Evolutionary conservation across 2,113 vertebrate species (phyloP).

Genomic region (Poeciliopsis turrubarensis): DNA sequence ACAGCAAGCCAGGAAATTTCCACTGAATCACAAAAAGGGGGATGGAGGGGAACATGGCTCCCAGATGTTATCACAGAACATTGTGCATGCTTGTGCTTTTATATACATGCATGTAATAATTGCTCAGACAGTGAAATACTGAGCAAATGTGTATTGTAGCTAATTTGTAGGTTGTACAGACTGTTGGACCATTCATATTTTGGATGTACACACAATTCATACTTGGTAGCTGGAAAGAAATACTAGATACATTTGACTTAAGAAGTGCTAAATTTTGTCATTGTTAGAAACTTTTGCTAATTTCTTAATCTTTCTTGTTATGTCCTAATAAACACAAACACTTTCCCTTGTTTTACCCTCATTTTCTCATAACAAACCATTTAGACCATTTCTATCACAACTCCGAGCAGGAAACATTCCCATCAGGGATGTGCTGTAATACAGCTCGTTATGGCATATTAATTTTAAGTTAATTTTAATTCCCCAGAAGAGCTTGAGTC

Average conservation of each 20-base stretch:
- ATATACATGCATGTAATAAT: neutral
- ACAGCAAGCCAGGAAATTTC: conserved; percentile 65
- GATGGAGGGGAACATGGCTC: conserved; percentile 1
- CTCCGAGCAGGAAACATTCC: conserved; percentile 56
- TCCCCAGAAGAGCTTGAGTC: conserved; percentile 69
- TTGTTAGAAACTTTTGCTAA: neutral
- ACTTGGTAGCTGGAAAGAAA: too few species aligned
- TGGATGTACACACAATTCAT: too few species aligned
- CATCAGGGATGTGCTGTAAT: conserved; percentile 64
- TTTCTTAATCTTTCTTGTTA: neutral
- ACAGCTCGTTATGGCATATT: conserved; percentile 58
- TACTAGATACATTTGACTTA: too few species aligned
- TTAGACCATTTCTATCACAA: conserved; percentile 36
- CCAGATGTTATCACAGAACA: conserved; percentile 34
- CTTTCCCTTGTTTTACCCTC: neutral
- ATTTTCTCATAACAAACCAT: conserved; percentile 16
- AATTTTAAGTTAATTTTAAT: conserved; percentile 66
- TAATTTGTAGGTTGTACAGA: neutral
- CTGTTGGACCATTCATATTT: too few species aligned
- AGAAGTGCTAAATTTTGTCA: neutral
- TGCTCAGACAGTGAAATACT: neutral
- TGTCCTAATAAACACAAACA: conserved; percentile 39
- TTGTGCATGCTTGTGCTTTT: conserved; percentile 1
- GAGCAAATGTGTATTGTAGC: conserved; percentile 5
- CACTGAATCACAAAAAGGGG: conserved; percentile 49